Base-by-base conservation (phyloP, 2,113 vertebrate species). In the Paramisgurnus dabryanus region DNA sequence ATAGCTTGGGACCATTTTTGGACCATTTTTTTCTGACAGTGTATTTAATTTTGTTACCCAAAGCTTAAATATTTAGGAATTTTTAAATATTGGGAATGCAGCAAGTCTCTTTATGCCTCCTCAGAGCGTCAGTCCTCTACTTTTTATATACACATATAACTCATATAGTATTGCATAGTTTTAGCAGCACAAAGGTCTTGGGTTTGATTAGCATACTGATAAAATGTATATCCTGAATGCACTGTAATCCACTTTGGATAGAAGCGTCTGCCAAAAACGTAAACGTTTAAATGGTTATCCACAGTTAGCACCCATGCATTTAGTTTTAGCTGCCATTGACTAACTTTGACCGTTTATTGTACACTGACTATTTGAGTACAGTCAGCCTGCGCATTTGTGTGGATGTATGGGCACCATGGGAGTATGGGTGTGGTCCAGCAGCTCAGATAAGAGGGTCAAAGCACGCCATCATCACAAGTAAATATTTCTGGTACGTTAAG, bases 401-500 rank as follows among this genome's bases (percentile, higher is more conserved):
- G 61, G 12, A 7, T 71, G 58, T 66, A 34, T 58, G 55, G 17
- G 55, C 55, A 58, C 13, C 55, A 1, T 50, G 70, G 15, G 69
- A 47, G 49, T 45, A 4, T 40, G n/a, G 61, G 66, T 3, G 40
- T 55, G 39, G 41, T n/a, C 45, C 43, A 40, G 11, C 65, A 78
- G 45, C 53, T 72, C 57, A 8, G 5, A 45, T 41, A 13, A 58
- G 45, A 27, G n/a, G 55, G n/a, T 34, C 18, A 11, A 47, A 76
- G 60, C 74, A 84, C 70, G 87, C 88, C 88, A 87, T 88, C 88
- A 83, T 81, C 67, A 80, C 87, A 87, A 68, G 86, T 58, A 77
- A 84, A 82, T 76, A 68, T 87, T 92, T 92, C 89, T 92, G 88
- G 86, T 90, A 89, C 88, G 87, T 87, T 92, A 89, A 91, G 85